These are phyloP conservation scores for Carlito syrichta DNA, from an alignment of 2,113 vertebrate species.

Conservation along the genomic window DNA sequence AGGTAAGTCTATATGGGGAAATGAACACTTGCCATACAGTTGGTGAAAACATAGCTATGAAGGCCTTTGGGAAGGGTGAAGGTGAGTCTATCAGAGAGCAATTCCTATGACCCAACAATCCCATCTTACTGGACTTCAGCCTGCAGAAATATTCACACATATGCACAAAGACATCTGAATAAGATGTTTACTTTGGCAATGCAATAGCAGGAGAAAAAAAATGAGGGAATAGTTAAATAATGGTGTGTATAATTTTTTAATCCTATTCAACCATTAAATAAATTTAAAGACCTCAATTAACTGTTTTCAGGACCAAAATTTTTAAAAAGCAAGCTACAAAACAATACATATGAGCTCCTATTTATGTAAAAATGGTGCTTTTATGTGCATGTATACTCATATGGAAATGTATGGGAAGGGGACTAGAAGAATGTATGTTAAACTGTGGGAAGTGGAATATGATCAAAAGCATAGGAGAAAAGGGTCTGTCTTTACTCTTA, in stretches of 20 bases:
- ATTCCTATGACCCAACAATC: not conserved
- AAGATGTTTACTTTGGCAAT: slow-evolving; percentile 53
- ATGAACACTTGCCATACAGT: slow-evolving; percentile 18
- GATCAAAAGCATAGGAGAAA: not conserved
- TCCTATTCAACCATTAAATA: not conserved
- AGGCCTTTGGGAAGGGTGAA: slow-evolving; percentile 17
- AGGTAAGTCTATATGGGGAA: slow-evolving; percentile 30
- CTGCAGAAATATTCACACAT: not conserved
- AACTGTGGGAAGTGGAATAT: not conserved
- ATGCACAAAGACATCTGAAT: not conserved
- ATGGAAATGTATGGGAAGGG: not conserved
- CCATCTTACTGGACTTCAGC: not conserved
- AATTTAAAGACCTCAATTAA: slow-evolving; percentile 13
- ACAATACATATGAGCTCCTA: not conserved
- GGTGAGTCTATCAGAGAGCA: not conserved
- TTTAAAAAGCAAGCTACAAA: not conserved
- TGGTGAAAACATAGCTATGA: slow-evolving; percentile 9
- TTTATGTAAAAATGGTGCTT: slow-evolving; percentile 37
- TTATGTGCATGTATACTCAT: not conserved
- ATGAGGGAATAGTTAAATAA: not conserved
- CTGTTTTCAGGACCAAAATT: not conserved
- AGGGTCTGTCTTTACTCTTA: not conserved
- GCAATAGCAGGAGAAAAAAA: not conserved
- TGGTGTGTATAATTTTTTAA: slow-evolving; percentile 13
- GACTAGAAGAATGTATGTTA: not conserved